Evolutionary conservation across 2,888 invertebrate genomes (phyloP).

Genomic region (Rotaria magnacalcarata): DNA sequence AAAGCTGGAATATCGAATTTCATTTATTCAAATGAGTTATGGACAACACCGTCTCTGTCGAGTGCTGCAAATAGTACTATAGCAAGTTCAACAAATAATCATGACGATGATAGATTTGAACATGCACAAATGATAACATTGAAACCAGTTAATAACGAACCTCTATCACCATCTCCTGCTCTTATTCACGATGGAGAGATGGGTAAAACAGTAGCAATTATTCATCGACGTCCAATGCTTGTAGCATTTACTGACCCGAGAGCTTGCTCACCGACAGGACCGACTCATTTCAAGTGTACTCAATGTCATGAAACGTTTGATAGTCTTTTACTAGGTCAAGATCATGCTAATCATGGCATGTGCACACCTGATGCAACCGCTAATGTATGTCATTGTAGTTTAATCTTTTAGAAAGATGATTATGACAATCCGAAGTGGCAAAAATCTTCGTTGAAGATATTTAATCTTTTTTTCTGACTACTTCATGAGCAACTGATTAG

Average conservation of each 20-base stretch:
- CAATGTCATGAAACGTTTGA: slow-evolving; percentile 32
- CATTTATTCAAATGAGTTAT: background rate
- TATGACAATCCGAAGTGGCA: too few species aligned
- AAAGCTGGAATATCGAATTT: slow-evolving; percentile 9
- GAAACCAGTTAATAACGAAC: slow-evolving; percentile 12
- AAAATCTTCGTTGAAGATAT: too few species aligned
- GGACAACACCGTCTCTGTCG: background rate
- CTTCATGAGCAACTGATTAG: too few species aligned
- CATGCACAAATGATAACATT: slow-evolving; percentile 3
- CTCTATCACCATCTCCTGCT: slow-evolving; percentile 14
- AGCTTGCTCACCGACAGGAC: background rate
- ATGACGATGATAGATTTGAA: background rate
- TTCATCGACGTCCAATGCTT: slow-evolving; percentile 19
- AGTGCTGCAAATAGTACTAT: slow-evolving; percentile 4
- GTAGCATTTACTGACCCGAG: background rate
- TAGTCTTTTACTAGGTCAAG: background rate
- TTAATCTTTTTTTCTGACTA: too few species aligned
- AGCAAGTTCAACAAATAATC: slow-evolving; percentile 11
- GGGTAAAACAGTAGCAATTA: background rate
- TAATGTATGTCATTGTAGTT: background rate
- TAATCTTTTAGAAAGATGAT: too few species aligned
- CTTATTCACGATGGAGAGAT: background rate
- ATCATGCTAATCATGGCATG: background rate
- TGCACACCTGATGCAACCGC: background rate
- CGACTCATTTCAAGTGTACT: slow-evolving; percentile 26